Evolutionary conservation across 2,797 vertebrate genomes (phyloP), one percentile per base, ranked within the genome.

Genomic region (Pseudochromis fuscus): DNA sequence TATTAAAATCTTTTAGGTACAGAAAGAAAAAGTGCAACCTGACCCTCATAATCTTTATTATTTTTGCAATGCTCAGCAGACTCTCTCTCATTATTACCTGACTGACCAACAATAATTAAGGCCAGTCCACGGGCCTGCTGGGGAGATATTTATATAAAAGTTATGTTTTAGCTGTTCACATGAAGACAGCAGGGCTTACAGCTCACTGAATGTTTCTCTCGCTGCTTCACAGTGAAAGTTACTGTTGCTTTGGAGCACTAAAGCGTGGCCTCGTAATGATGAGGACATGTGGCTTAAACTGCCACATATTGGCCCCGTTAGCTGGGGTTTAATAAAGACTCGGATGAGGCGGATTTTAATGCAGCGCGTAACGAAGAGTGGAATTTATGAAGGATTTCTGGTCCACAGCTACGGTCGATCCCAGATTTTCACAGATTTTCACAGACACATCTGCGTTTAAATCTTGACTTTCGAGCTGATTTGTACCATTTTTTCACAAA

Each of bases 241-340:
- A 10, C 50, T 19, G 38, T 64, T 53, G 27, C 67, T 72, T 49
- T 55, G 59, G 37, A 72, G 48, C 50, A 66, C 50, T 57, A 56
- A 62, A 44, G 67, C 21, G 52, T 25, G 16, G 12, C 46, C 46
- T 27, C 64, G 5, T 65, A 59, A 67, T 38, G 61, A 64, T 19
- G 50, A 69, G 55, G 31, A 44, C 59, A 74, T 58, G 63, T 51
- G 66, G 71, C 35, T 66, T 53, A 70, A 82, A 67, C 48, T 46
- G 49, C 52, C 28, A 31, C 70, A 72, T 23, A 55, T 50, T 69
- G 59, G 60, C 50, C 63, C 63, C 27, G 40, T 75, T 64, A 63
- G 12, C 65, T 60, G 27, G 28, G 62, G 16, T 61, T 60, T 42
- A 79, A 38, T 74, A 63, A 74, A 81, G 23, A 46, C 23, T 45